Conservation (phyloP, 2,797 vertebrate genomes). For the Cygnus olor region DNA sequence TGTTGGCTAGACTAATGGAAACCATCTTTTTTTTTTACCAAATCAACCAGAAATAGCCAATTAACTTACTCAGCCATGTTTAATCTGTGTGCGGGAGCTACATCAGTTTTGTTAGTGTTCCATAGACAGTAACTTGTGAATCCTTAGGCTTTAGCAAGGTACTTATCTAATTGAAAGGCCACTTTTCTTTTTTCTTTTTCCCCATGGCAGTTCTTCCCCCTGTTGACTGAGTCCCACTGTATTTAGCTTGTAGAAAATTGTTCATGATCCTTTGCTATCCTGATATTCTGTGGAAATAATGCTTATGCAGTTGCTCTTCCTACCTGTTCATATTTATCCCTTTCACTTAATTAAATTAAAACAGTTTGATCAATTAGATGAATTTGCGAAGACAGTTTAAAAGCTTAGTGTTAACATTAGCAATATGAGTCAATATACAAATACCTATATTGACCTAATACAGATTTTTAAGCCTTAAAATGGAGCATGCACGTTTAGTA, state of each 20-base stretch:
- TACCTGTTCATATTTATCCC: background rate
- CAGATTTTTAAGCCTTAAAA: background rate
- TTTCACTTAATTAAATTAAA: background rate
- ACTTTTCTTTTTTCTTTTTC: background rate
- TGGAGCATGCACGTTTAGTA: background rate
- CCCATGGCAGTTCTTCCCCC: background rate
- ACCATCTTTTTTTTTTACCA: background rate
- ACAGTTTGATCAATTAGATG: background rate
- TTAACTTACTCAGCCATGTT: background rate
- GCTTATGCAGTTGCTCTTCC: background rate
- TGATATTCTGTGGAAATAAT: background rate
- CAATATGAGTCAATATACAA: background rate
- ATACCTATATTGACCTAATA: background rate
- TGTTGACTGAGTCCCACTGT: background rate
- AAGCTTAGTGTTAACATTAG: background rate
- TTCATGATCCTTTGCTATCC: background rate
- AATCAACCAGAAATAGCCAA: background rate
- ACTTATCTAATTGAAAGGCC: background rate
- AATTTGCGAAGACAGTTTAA: background rate
- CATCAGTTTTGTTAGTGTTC: background rate
- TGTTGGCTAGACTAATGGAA: background rate
- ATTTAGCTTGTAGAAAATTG: background rate
- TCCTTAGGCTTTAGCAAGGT: background rate
- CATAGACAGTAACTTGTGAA: background rate
- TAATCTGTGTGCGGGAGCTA: background rate